Base-by-base conservation (phyloP, 1,140 invertebrate genomes). In the Bilobella aurantiaca region DNA sequence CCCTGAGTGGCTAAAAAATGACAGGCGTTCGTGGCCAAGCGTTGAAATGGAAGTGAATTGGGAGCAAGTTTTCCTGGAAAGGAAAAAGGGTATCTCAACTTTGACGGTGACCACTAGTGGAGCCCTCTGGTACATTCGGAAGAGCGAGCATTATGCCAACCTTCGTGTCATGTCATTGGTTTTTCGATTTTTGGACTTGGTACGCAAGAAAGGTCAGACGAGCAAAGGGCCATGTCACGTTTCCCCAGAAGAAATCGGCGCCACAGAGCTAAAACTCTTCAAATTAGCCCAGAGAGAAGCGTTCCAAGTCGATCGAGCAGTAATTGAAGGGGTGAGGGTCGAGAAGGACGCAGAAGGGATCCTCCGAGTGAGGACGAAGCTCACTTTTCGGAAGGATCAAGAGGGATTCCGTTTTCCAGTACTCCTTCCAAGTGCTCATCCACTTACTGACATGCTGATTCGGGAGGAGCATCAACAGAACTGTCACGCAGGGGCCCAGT, bases 351-450 rank as follows among this genome's bases (percentile, higher is more conserved):
- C 14, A n/a, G 49, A n/a, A 8, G 49, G 49, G 5, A 8, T 56
- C 14, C 5, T n/a, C 25, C 5, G 49, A 56, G 49, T 56, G 25
- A 56, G 23, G 49, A 56, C 49, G 49, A 56, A 56, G 49, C 3
- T 56, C 8, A 12, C 8, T 5, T 5, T 14, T 56, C 12, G 49
- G 49, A 14, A 23, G 5, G 49, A 56, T 23, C 12, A 12, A 23
- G 25, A 8, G 21, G 49, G 25, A 5, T 56, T 49, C 32, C 23
- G 46, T 23, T 67, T 14, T 18, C 74, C 74, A 1, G 65, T 72
- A 18, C 47, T 75, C 3, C 73, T 76, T 34, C 64, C 73, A 28
- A 62, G 27, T 29, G 68, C 63, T 58, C 63, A 75, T 58, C 61
- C 47, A 1, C n/a, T n/a, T n/a, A n/a, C n/a, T n/a, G n/a, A n/a